Conservation (phyloP, 2,113 vertebrate genomes). For the Passer montanus region DNA sequence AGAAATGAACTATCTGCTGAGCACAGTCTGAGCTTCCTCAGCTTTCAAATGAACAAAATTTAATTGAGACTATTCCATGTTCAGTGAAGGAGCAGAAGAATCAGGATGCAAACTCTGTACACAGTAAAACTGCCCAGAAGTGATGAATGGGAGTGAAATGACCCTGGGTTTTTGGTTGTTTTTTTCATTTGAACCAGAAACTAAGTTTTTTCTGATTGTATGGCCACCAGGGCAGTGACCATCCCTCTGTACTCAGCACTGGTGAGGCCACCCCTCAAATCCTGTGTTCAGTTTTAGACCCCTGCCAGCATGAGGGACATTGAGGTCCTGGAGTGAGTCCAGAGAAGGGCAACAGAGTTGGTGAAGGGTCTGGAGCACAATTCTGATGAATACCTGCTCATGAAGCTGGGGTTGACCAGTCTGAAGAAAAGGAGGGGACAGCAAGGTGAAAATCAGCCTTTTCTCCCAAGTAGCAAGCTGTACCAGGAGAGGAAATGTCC, state of each 20-base stretch:
- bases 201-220: rapidly evolving
- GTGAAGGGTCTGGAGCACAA: not conserved
- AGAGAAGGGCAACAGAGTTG: not conserved
- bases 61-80: not conserved
- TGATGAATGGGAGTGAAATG: not conserved
- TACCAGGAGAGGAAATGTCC: not conserved
- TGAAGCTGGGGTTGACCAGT: rapidly evolving
- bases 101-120: not conserved
- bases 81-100: not conserved
- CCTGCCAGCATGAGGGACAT: not conserved
- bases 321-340: not conserved
- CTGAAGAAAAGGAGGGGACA: not conserved
- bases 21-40: not conserved
- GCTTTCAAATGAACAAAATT: not conserved
- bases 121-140: not conserved
- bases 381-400: not conserved
- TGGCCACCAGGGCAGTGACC: not conserved
- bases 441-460: rapidly evolving
- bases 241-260: not conserved
- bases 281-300: not conserved
- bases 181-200: not conserved
- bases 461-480: not conserved
- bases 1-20: not conserved
- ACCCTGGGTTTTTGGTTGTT: not conserved
- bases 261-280: rapidly evolving